Base-by-base conservation (phyloP, 2,797 vertebrate species). In the Chloroceryle inda region DNA sequence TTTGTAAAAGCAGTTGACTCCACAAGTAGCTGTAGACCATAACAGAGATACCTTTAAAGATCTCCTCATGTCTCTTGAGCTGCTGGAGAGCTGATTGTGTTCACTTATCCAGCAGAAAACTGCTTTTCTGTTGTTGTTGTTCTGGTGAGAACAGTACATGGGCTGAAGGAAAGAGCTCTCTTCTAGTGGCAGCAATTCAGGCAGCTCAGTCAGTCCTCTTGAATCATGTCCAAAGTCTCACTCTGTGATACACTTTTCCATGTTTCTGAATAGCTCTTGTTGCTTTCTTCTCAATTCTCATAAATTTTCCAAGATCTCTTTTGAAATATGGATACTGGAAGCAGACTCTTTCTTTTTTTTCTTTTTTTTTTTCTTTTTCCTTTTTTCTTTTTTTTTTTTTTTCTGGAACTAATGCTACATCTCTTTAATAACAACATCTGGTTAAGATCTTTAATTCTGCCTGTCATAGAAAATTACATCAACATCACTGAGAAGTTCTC, bases 391-490 rank as follows among this genome's bases (percentile, higher is more conserved):
- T 17, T n/a, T 61, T 31, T 17, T 53, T 49, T 38, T 69, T 42
- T 72, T 29, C 80, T 75, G 72, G 24, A 86, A 78, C 50, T 49
- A 59, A 11, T 11, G 19, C 69, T 73, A 35, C 22, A 59, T 6
- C n/a, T 83, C 44, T 80, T 89, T 79, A 86, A 76, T 44, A 84
- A 31, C 20, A 68, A 44, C 52, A 85, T 92, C 77, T 93, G 81
- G 38, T 76, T 79, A 53, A 50, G 35, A 80, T 62, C 58, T 84
- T 78, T 59, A 67, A 84, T 73, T 89, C 69, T 62, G 49, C 49
- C 74, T 91, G 68, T 59, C 59, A 31, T 6, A 80, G 73, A 62
- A 78, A 80, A 78, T 84, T 31, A 59, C 50, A 88, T 78, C 79
- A 78, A 31, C 53, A 18, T 61, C 24, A 16, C 69, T 66, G 38